Evolutionary conservation across 2,113 vertebrate genomes (phyloP).

Genomic region (Oxyura jamaicensis): DNA sequence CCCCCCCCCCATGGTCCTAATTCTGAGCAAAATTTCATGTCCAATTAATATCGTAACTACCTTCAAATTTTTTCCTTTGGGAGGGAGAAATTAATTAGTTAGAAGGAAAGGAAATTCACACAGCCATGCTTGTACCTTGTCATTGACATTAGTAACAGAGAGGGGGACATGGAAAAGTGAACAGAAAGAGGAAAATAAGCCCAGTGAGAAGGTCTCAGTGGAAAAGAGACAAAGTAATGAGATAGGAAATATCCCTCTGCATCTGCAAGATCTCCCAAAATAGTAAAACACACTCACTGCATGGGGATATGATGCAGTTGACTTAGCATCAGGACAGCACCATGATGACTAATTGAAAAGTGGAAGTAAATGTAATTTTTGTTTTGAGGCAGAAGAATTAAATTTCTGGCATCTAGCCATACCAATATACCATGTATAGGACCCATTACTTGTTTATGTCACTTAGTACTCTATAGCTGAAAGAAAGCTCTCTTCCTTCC

Average conservation of each 20-base stretch:
- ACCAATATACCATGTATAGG: rapidly evolving
- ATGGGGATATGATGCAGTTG: not conserved
- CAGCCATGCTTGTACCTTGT: not conserved
- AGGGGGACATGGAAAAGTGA: not conserved
- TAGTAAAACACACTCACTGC: not conserved
- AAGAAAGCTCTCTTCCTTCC: not conserved
- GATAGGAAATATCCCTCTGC: not conserved
- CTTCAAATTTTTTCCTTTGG: not conserved
- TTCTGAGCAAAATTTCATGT: not conserved
- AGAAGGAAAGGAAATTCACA: not conserved
- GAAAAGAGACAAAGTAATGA: not conserved
- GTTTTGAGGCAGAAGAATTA: not conserved
- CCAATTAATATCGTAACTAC: not conserved
- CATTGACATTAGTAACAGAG: not conserved
- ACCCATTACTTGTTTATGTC: rapidly evolving
- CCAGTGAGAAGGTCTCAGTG: not conserved
- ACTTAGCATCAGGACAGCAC: not conserved
- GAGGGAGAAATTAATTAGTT: not conserved
- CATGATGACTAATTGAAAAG: not conserved
- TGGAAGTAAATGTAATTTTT: not conserved
- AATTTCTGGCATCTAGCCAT: not conserved
- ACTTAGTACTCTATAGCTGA: not conserved
- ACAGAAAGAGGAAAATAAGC: not conserved
- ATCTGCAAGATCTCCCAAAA: not conserved
- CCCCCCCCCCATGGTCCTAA: too few species aligned